Evolutionary conservation across 2,888 invertebrate genomes (phyloP).

Genomic region (Nemapogon koenigi): DNA sequence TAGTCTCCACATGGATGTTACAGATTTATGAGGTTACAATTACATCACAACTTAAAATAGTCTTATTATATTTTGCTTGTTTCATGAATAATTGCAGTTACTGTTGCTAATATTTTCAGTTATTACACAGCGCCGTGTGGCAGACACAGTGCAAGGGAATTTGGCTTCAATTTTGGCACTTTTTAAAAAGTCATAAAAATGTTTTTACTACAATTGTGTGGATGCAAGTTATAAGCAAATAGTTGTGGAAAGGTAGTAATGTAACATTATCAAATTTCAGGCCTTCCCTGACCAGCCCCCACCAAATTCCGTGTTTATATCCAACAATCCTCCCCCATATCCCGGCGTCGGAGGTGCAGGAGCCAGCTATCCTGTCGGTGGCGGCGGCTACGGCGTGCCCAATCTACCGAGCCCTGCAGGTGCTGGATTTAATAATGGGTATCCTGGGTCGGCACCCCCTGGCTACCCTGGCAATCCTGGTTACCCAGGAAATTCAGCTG

Average conservation of each 20-base stretch:
- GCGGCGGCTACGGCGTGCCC: slow-evolving; percentile 32
- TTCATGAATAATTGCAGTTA: too few species aligned
- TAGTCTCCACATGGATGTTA: too few species aligned
- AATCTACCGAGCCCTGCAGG: slow-evolving; percentile 17
- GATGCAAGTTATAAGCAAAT: neutral
- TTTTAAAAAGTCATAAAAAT: too few species aligned
- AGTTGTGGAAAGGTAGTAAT: neutral
- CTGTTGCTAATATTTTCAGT: too few species aligned
- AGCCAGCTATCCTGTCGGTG: slow-evolving; percentile 30
- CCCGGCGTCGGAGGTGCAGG: slow-evolving; percentile 73
- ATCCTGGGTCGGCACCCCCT: slow-evolving; percentile 19
- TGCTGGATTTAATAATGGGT: slow-evolving; percentile 2
- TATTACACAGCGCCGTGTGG: too few species aligned
- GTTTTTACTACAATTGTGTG: too few species aligned
- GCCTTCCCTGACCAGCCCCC: slow-evolving; percentile 74
- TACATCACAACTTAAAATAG: too few species aligned
- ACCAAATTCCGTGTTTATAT: slow-evolving; percentile 87
- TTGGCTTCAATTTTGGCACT: too few species aligned
- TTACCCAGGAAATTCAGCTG: slow-evolving; percentile 23
- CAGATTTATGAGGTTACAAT: too few species aligned
- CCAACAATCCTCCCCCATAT: slow-evolving; percentile 92
- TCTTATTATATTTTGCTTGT: too few species aligned
- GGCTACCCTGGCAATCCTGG: slow-evolving; percentile 22
- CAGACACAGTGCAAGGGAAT: too few species aligned
- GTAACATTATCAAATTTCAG: slow-evolving; percentile 25